These are phyloP conservation scores for Parotia lawesii DNA, from an alignment of 2,113 vertebrate species.

Conservation along the genomic window DNA sequence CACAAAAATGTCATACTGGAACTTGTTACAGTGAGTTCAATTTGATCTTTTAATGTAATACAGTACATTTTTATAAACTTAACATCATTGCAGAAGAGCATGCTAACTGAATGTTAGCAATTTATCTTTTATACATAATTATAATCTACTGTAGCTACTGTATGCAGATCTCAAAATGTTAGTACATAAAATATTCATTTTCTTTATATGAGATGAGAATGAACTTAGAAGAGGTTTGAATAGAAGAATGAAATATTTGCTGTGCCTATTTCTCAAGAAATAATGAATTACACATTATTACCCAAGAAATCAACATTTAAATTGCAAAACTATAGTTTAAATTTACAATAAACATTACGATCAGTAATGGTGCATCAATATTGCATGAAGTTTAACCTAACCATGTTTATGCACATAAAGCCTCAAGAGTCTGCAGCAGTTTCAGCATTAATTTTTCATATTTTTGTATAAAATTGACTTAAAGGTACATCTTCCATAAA, in stretches of 20 bases:
- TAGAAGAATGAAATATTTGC: constrained; percentile 61
- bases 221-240: constrained; percentile 56
- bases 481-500: constrained; percentile 71
- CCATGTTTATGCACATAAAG: constrained; percentile 72
- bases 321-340: constrained; percentile 67
- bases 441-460: constrained; percentile 59
- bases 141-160: constrained; percentile 67
- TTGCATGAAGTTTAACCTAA: constrained; percentile 60
- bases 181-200: constrained; percentile 71
- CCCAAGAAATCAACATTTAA: constrained; percentile 65
- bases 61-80: constrained; percentile 71
- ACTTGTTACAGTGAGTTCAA: constrained; percentile 64
- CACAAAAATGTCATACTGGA: constrained; percentile 65
- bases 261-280: constrained; percentile 71
- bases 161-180: constrained; percentile 69
- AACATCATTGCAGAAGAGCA: constrained; percentile 65
- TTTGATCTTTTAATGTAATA: constrained; percentile 71
- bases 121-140: constrained; percentile 66
- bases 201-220: constrained; percentile 61
- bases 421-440: constrained; percentile 61
- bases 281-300: constrained; percentile 67
- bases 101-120: constrained; percentile 71
- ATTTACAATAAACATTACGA: constrained; percentile 67
- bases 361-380: constrained; percentile 56
- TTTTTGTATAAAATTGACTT: constrained; percentile 75